Evolutionary conservation across 2,113 vertebrate species (phyloP).

Genomic region (Amazona vittata): DNA sequence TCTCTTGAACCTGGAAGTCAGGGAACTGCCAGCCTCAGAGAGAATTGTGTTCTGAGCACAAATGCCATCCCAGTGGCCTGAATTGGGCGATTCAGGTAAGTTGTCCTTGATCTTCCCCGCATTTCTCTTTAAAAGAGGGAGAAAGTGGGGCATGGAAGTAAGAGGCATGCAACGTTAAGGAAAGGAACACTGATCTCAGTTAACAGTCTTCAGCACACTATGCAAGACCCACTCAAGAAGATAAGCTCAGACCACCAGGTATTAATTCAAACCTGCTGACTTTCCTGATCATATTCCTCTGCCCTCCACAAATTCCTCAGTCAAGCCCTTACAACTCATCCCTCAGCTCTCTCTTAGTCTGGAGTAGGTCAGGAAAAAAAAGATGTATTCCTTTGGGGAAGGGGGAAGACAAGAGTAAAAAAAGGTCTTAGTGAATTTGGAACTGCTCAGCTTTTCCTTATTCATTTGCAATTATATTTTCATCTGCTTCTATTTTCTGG

Average conservation of each 20-base stretch:
- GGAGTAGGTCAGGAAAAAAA: background rate
- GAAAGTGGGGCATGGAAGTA: background rate
- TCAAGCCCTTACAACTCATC: background rate
- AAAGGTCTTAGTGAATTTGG: background rate
- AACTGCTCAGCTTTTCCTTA: background rate
- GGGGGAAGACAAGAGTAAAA: background rate
- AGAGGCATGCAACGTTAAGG: background rate
- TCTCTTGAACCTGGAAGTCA: background rate
- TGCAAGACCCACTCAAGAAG: background rate
- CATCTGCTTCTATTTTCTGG: background rate
- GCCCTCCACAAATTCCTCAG: background rate
- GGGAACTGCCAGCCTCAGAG: background rate
- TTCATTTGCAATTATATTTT: background rate
- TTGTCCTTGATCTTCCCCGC: background rate
- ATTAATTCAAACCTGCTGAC: background rate
- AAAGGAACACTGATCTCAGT: background rate
- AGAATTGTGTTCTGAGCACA: background rate
- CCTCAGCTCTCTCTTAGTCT: background rate
- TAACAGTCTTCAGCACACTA: background rate
- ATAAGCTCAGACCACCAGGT: background rate
- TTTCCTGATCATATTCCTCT: background rate
- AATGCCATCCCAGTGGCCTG: background rate
- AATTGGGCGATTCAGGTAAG: background rate
- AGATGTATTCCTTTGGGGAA: background rate
- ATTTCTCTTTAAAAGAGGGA: background rate